phyloP scores from a whole-genome alignment of 35 echinoderm and acorn worm genomes.

The Acanthaster planci region DNA sequence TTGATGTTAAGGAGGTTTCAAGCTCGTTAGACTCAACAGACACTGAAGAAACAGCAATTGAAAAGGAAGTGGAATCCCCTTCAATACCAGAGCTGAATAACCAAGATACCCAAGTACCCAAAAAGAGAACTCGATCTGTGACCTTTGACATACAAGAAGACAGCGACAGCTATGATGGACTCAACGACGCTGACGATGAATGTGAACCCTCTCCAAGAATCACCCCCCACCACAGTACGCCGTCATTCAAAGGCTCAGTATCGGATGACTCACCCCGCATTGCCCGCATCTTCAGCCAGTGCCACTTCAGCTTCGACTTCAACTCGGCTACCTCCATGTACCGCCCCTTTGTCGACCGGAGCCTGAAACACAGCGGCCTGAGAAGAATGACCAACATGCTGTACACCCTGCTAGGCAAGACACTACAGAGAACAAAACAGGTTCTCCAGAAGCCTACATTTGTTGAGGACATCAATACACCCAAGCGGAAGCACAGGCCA shows the following conservation, averaged over 20 bases:
- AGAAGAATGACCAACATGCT: conserved; percentile 74
- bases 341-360: conserved; percentile 87
- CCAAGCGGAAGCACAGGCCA: neutral
- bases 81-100: neutral
- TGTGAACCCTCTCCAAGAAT: neutral
- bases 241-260: conserved; percentile 28
- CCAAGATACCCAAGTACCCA: neutral
- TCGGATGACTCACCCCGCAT: conserved; percentile 59
- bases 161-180: neutral
- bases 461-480: conserved; percentile 11
- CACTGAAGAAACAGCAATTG: conserved; percentile 27
- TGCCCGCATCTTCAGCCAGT: conserved; percentile 75
- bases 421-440: conserved; percentile 56
- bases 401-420: conserved; percentile 76
- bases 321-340: conserved; percentile 82
- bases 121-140: conserved; percentile 34
- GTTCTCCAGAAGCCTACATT: conserved; percentile 46
- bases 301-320: conserved; percentile 95
- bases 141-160: conserved; percentile 49
- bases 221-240: conserved; percentile 48
- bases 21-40: conserved; percentile 34
- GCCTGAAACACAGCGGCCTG: conserved; percentile 81
- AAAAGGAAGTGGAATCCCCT: conserved; percentile 9
- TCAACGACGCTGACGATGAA: neutral
- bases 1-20: conserved; percentile 10